Base-by-base conservation (phyloP, 2,797 vertebrate species). In the Eupleurogrammus muticus region DNA sequence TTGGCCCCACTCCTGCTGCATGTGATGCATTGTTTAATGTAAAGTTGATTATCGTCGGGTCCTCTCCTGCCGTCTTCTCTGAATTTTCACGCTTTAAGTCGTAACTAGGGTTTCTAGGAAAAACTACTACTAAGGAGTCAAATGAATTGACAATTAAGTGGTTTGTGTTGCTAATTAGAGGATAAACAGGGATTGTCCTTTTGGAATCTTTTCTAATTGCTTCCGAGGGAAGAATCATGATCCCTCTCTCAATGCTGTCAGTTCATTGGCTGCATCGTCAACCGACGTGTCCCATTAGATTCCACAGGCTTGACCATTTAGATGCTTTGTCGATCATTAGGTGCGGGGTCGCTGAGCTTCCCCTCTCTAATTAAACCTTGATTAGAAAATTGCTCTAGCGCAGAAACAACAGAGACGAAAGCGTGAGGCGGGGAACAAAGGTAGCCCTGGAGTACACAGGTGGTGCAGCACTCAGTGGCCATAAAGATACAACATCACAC, bases 331-430 rank as follows among this genome's bases (percentile, higher is more conserved):
- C 52, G 68, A 87, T 89, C 85, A 84, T 82, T 82, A 82, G 62
- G 65, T 73, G 64, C 58, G 70, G 70, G 75, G 76, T 81, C n/a
- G 48, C 78, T 49, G 65, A 75, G 77, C 81, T 83, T 88, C 82
- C 84, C 69, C 36, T 73, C 66, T 78, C 88, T 87, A 92, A 92
- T 93, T 89, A 91, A 90, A 88, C 70, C 83, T 78, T 91, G 81
- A 88, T 92, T 87, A 80, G 82, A 87, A 89, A 90, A 86, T 79
- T 79, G 73, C 63, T 92, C 84, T 72, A 82, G 72, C 64, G 62
- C 85, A 86, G 69, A 75, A 67, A 69, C 48, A 65, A 64, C 53
- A 71, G 61, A 63, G 62, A 16, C 63, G 32, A 24, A 65, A 62
- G 65, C 47, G 79, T 21, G 44, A 73, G 65, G 60, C 19, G 9